Base-by-base conservation (phyloP, 1,140 invertebrate species). In the Calliphora vicina region DNA sequence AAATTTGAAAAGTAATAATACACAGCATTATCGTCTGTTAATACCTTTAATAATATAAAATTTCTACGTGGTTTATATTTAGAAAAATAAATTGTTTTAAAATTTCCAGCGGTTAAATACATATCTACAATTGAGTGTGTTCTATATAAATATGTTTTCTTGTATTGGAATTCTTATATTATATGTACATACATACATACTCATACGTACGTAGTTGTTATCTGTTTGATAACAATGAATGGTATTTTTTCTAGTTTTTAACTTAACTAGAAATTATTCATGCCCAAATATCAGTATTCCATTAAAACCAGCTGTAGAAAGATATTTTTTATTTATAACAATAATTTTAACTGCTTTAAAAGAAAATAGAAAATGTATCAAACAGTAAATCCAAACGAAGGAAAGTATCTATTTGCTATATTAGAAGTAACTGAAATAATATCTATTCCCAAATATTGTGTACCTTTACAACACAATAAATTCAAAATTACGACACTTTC, bases 241-340 rank as follows among this genome's bases (percentile, higher is more conserved):
- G 61, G 50, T 25, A 23, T 25, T 67, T 67, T 67, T 67, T 67
- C n/a, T 25, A 25, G 8, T 23, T 23, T 25, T 23, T 23, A 67
- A 12, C 9, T 67, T 23, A 23, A 67, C 61, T 67, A 12, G 23
- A 67, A 23, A 23, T 23, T 67, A 67, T 23, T 20, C 5, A 67
- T 5, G 20, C 23, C 45, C 12, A 15, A 57, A 6, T n/a, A 57
- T 50, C 20, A 78, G 12, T 78, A 25, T 45, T 78, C 20, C n/a
- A 43, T 45, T 29, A 74, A 17, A 74, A n/a, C 15, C 1, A 35
- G 72, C 13, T 17, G n/a, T n/a, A n/a, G n/a, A n/a, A n/a, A n/a
- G n/a, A n/a, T 35, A 35, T 35, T 50, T 26, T 50, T 80, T 50
- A 80, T 80, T 80, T 80, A 0, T 15, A n/a, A 80, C n/a, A 80